Conservation (phyloP, 2,888 invertebrate species). For the Drosophila mercatorum region DNA sequence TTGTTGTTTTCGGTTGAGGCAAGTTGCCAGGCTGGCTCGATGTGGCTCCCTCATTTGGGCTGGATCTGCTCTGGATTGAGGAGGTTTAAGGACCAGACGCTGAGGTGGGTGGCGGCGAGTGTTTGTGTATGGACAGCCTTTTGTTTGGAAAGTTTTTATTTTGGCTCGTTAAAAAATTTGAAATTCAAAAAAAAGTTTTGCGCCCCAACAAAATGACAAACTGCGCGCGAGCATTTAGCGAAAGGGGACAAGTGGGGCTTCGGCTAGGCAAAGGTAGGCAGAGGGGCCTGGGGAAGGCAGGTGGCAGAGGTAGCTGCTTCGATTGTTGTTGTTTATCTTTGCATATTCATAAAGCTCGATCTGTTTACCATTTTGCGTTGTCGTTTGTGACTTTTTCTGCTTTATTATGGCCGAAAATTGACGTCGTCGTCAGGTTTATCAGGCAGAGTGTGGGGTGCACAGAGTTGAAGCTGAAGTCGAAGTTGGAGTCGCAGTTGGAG, state of each 20-base stretch:
- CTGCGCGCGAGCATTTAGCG: conserved; percentile 19
- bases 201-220: conserved; percentile 48
- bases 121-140: conserved; percentile 48
- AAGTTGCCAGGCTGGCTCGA: conserved; percentile 36
- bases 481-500: not conserved
- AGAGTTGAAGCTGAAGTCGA: not conserved
- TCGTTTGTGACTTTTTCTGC: conserved; percentile 66
- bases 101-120: conserved; percentile 11
- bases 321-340: conserved; percentile 72
- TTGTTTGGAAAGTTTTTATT: conserved; percentile 80
- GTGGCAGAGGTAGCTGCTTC: conserved; percentile 15
- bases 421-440: conserved; percentile 56
- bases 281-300: not conserved
- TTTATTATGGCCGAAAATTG: conserved; percentile 63
- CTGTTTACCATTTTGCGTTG: conserved; percentile 73
- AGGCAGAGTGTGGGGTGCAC: conserved; percentile 4
- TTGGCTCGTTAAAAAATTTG: conserved; percentile 78
- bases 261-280: conserved; percentile 9
- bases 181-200: conserved; percentile 56
- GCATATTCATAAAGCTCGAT: conserved; percentile 80
- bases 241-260: conserved; percentile 6
- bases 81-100: conserved; percentile 5
- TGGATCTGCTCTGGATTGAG: conserved; percentile 69
- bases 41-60: conserved; percentile 47
- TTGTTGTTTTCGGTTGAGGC: conserved; percentile 21